Conservation (phyloP, 2,113 vertebrate genomes). For the Micronycteris hirsuta region DNA sequence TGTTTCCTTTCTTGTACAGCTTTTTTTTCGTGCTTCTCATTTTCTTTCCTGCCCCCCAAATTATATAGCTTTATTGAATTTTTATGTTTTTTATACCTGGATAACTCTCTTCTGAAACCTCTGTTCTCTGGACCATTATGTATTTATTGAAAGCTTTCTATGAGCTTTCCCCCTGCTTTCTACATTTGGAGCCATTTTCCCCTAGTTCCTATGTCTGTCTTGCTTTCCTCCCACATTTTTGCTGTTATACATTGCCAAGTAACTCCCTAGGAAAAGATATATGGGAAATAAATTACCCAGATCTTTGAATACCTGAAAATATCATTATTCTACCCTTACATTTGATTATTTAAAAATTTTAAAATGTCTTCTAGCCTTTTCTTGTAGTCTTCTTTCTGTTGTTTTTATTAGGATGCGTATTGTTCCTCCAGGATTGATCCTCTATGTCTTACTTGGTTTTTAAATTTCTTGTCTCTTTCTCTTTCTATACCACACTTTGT, state of each 20-base stretch:
- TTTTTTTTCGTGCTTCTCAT: not conserved
- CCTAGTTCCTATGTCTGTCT: not conserved
- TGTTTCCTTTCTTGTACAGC: not conserved
- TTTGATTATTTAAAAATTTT: not conserved
- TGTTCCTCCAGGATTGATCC: not conserved
- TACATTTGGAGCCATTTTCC: not conserved
- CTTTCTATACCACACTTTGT: not conserved
- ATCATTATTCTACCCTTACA: not conserved
- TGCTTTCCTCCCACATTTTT: not conserved
- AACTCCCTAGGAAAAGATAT: not conserved
- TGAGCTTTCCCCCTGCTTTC: not conserved
- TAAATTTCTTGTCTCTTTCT: not conserved
- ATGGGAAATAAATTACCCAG: not conserved
- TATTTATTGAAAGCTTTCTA: not conserved
- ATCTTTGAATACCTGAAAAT: not conserved
- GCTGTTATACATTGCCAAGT: not conserved
- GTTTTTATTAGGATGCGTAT: not conserved
- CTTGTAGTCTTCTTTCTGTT: not conserved
- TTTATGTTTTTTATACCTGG: not conserved
- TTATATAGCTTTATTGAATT: not conserved
- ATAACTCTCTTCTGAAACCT: not conserved
- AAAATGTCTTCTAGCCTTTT: not conserved
- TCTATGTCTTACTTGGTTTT: not conserved
- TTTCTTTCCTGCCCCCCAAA: not conserved
- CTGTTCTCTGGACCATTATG: not conserved